Percentiles rank a stretch among this genome's conserved stretches.
These are phyloP conservation scores for Rostratula benghalensis DNA, from an alignment of 2,113 vertebrate genomes.

Conservation along the genomic window DNA sequence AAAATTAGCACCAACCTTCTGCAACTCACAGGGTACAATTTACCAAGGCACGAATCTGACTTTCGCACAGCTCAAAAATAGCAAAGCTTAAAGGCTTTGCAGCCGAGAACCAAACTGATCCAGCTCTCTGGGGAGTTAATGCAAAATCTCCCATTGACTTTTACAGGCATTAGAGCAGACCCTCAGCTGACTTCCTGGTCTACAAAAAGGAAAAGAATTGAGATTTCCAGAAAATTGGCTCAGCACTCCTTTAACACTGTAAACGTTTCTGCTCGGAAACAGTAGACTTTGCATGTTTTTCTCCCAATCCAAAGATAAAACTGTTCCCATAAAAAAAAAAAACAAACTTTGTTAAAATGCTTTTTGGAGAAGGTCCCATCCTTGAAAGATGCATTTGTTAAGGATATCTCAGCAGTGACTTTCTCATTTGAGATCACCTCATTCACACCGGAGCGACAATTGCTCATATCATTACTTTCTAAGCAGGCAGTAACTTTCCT, in stretches of 20 bases:
- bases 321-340: neutral
- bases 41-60: neutral
- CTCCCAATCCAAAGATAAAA: neutral
- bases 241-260: neutral
- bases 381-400: neutral
- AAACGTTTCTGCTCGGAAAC: neutral
- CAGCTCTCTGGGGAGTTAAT: neutral
- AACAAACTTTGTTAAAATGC: neutral
- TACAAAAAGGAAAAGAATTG: slow-evolving; percentile 13
- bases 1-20: neutral
- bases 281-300: neutral
- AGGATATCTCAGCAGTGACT: neutral
- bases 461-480: neutral
- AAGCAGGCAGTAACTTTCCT: neutral
- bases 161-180: neutral
- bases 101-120: neutral
- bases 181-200: neutral
- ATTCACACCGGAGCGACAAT: neutral
- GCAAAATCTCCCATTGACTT: neutral
- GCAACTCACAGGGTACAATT: neutral
- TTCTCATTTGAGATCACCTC: neutral
- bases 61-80: neutral
- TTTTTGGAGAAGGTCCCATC: neutral
- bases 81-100: neutral
- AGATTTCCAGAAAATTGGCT: slow-evolving; percentile 3